Base-by-base conservation (phyloP, 2,113 vertebrate species). In the Otocyon megalotis region DNA sequence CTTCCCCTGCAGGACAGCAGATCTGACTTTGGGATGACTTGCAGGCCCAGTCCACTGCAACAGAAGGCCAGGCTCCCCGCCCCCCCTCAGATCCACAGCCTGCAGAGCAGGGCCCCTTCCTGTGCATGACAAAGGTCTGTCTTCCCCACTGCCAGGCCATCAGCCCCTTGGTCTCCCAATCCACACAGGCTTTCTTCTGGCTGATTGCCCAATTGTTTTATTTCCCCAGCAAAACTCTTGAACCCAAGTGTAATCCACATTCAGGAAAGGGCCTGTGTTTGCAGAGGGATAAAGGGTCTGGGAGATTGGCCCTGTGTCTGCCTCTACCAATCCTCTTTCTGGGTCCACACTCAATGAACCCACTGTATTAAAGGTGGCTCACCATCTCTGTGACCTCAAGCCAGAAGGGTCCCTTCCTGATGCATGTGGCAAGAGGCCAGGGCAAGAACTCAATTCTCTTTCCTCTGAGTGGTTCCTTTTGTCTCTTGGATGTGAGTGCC, bases 201-300 rank as follows among this genome's bases (percentile, higher is more conserved):
- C 26, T 63, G 48, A 56, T 60, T 4, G 74, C 56, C 60, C 80
- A 43, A 58, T 93, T 90, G 88, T 43, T 77, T 77, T 76, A 83
- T 72, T 83, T 87, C 60, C 76, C 92, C 26, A 54, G 80, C 72
- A 81, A 50, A 92, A 58, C 94, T 58, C 89, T 65, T 79, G 58
- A 92, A 62, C 63, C 72, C 10, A 0, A 1, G 53, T 19, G 35
- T 43, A 97, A 96, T 97, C 92, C 93, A 95, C 94, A 95, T 88
- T 32, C 5, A 17, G 90, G 22, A 88, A 62, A 58, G 19, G 9
- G 30, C 22, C 69, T 83, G 56, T 83, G 74, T 96, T 93, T 96
- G 93, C 62, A 32, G 63, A 95, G 71, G 37, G 90, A 67, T 91
- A 72, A 69, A 30, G 24, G 50, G 85, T 88, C 94, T 97, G 82